Conservation (phyloP, 2,888 invertebrate species). For the Germaria angustata region DNA sequence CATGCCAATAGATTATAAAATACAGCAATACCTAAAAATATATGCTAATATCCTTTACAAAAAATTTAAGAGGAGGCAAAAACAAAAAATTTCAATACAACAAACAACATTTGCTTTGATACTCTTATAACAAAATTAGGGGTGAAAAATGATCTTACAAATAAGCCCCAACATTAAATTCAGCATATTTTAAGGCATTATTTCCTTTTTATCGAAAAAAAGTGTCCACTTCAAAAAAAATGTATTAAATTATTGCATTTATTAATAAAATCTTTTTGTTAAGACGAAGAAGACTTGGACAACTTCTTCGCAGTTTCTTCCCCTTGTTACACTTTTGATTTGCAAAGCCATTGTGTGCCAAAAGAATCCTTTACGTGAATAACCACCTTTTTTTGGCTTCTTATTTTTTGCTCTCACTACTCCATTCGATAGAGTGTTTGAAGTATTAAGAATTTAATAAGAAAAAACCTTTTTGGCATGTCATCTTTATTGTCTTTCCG, state of each 20-base stretch:
- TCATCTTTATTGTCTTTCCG: constrained; percentile 43
- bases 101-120: constrained; percentile 6
- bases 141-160: too few relatives aligned
- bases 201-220: not conserved
- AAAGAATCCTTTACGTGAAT: constrained; percentile 10
- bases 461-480: constrained; percentile 30
- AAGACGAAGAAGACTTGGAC: constrained; percentile 12
- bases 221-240: constrained; percentile 11
- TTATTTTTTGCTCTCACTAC: not conserved
- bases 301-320: constrained; percentile 20
- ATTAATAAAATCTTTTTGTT: not conserved
- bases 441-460: constrained; percentile 8
- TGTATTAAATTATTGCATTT: not conserved
- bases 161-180: too few relatives aligned
- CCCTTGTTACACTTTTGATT: constrained; percentile 28
- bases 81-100: not conserved
- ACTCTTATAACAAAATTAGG: too few relatives aligned
- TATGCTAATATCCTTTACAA: not conserved
- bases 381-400: constrained; percentile 9
- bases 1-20: constrained; percentile 12
- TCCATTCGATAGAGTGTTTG: constrained; percentile 5
- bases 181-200: not conserved
- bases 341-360: not conserved
- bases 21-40: constrained; percentile 3
- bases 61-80: not conserved